phyloP scores from a whole-genome alignment of 2,888 invertebrate genomes.

The Athrips mouffetella region DNA sequence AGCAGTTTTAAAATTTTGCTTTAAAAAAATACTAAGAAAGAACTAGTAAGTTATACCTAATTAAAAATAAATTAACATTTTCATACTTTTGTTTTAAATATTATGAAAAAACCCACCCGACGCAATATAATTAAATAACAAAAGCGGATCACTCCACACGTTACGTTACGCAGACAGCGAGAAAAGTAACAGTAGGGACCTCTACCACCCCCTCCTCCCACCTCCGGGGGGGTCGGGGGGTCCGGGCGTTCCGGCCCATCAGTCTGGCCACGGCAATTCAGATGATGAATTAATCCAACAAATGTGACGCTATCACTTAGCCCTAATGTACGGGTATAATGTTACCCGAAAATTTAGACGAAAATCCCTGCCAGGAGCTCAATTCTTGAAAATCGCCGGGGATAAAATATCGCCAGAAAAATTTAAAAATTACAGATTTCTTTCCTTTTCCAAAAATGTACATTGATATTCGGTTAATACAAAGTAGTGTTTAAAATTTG shows the following conservation, averaged over 20 bases:
- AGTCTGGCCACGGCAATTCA: conserved; percentile 78
- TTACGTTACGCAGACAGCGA: conserved; percentile 39
- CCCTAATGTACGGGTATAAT: conserved; percentile 78
- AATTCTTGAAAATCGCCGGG: no score
- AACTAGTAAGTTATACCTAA: no score
- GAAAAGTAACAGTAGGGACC: conserved; percentile 43
- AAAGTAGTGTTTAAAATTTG: no score
- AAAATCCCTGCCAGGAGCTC: conserved; percentile 42
- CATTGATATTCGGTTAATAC: no score
- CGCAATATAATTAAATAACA: conserved; percentile 16
- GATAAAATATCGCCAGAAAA: no score
- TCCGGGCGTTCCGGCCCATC: conserved; percentile 70
- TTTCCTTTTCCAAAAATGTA: no score
- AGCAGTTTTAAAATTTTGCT: no score
- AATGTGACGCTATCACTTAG: conserved; percentile 79
- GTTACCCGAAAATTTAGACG: conserved; percentile 66
- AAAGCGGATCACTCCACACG: conserved; percentile 56
- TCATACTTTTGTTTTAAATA: no score
- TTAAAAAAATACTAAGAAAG: no score
- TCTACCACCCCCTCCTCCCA: conserved; percentile 33
- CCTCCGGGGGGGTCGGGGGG: conserved; percentile 27
- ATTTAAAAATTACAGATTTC: no score
- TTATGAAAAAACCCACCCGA: background rate
- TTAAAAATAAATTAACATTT: no score
- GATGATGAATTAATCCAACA: conserved; percentile 79